Evolutionary conservation across 1,140 invertebrate species (phyloP), one percentile per base, ranked within the genome.

Genomic region (Macrosteles quadrilineatus): DNA sequence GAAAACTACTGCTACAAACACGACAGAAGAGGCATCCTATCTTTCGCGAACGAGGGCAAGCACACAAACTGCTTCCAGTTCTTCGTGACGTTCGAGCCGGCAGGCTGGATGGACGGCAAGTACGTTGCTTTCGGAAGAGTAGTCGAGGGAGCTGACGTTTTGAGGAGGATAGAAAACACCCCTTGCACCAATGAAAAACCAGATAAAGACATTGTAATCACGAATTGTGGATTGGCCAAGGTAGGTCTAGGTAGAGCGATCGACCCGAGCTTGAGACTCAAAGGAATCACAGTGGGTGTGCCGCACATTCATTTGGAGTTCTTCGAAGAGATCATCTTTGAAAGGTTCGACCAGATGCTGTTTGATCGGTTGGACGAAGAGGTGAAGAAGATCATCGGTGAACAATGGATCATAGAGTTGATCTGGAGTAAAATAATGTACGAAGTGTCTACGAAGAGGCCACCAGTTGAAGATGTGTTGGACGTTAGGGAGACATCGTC

Each of bases 61-160:
- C 81, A 90, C 74, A 86, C 83, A 62, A 94, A 94, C 78, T 87
- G 86, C 11, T 88, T 88, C 59, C 91, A 95, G 78, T 94, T 95
- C 77, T 90, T 92, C 76, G 85, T 95, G 25, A 87, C 90, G 14
- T 80, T 92, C n/a, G 88, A 88, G 72, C 85, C 89, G 1, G 87
- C 88, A 45, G 82, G 86, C 63, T 93, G 92, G 85, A 86, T 94
- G 80, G 87, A 92, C 78, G 82, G 84, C 40, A 88, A 88, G 76
- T 92, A 93, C 75, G 88, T 93, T 6, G 91, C 93, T 25, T 94
- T 95, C 80, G 93, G 92, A 78, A 83, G 86, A 77, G 73, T 87
- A 6, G 27, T 59, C 2, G 55, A 59, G 27, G 55, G 55, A 2
- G 2, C 21, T 6, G 25, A 29, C 23, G 55, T 59, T 6, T 30